Evolutionary conservation across 2,113 vertebrate species (phyloP).

Genomic region (Lanius collurio): DNA sequence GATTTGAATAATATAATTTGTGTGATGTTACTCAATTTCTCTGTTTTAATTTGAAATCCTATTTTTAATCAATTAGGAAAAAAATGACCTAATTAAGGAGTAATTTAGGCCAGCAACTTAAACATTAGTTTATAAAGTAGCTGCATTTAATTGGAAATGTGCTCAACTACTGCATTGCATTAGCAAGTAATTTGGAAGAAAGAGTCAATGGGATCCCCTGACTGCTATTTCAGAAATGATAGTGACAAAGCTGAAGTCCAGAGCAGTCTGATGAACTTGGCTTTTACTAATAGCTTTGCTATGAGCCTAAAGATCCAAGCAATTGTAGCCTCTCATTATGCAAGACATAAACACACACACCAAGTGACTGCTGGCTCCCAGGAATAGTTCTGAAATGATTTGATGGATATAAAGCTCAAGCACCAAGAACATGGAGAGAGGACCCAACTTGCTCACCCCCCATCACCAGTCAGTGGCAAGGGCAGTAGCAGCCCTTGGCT

Average conservation of each 20-base stretch:
- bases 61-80: slow-evolving; percentile 67
- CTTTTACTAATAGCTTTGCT: neutral
- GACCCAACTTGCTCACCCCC: neutral
- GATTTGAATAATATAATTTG: slow-evolving; percentile 37
- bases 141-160: slow-evolving; percentile 60
- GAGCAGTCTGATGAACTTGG: neutral
- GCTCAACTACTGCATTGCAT: slow-evolving; percentile 34
- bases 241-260: neutral
- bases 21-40: slow-evolving; percentile 48
- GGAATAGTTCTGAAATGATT: neutral
- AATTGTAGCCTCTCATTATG: neutral
- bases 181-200: slow-evolving; percentile 47
- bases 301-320: neutral
- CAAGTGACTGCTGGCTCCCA: neutral
- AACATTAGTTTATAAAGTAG: slow-evolving; percentile 53
- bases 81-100: slow-evolving; percentile 66
- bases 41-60: slow-evolving; percentile 64
- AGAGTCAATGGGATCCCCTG: neutral
- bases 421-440: neutral
- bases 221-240: neutral
- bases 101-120: slow-evolving; percentile 62
- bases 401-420: neutral
- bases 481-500: neutral
- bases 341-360: neutral
- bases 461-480: neutral